A percentile compares a stretch with the other conserved stretches of the same genome.
phyloP scores from a whole-genome alignment of 2,797 vertebrate genomes.

The Mormyrops attenuatus region DNA sequence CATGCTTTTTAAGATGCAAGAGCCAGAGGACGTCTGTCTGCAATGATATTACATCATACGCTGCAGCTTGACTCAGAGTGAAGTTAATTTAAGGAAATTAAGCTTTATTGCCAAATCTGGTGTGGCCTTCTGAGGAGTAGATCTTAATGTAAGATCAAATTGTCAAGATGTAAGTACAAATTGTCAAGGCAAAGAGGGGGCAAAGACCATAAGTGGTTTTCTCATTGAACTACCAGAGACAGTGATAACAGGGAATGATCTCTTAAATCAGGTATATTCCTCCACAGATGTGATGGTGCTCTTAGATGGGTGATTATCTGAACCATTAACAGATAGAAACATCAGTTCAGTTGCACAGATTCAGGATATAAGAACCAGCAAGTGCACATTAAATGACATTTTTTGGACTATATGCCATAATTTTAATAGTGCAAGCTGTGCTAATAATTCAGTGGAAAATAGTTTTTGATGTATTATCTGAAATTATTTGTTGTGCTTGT shows the following conservation, averaged over 20 bases:
- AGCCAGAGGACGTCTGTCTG: conserved; percentile 35
- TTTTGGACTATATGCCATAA: neutral
- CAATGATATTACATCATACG: conserved; percentile 67
- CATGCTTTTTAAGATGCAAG: conserved; percentile 56
- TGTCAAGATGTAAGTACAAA: conserved; percentile 57
- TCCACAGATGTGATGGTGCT: neutral
- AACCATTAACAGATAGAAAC: neutral
- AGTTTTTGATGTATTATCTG: neutral
- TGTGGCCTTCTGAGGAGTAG: conserved; percentile 62
- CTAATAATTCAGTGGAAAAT: neutral
- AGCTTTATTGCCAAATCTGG: conserved; percentile 66
- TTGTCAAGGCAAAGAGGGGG: conserved; percentile 64
- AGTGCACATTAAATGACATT: neutral
- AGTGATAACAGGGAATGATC: neutral
- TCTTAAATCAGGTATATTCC: conserved; percentile 14
- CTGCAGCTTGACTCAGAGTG: conserved; percentile 55
- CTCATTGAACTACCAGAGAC: conserved; percentile 3
- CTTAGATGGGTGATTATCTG: neutral
- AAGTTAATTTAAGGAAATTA: conserved; percentile 68
- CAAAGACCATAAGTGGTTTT: conserved; percentile 17
- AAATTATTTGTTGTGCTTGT: conserved; percentile 1
- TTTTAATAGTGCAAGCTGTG: neutral
- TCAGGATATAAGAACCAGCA: neutral
- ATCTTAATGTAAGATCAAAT: conserved; percentile 66
- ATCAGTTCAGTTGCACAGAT: conserved; percentile 2